Evolutionary conservation across 2,113 vertebrate species (phyloP), one percentile per base, ranked within the genome.

Genomic region (Albula goreensis): DNA sequence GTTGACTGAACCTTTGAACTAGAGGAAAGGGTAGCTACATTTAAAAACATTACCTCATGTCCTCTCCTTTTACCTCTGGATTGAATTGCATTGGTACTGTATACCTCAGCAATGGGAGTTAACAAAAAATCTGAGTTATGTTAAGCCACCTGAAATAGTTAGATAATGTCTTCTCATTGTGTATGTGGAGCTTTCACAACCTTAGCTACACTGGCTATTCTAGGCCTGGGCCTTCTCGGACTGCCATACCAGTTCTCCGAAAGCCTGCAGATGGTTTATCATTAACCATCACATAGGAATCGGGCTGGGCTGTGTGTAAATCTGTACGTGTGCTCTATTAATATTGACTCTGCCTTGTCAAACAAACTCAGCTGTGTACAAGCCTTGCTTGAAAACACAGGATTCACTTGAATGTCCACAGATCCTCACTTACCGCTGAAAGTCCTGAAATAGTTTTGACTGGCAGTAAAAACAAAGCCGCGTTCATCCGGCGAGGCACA

Each of bases 301-400:
- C 8, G 70, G 70, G 70, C 70, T 31, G n/a, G 70, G 70, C n/a
- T n/a, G 70, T 74, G 70, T 74, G 70, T 74, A 74, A 74, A 74
- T 74, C n/a, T 74, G 70, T 74, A 31, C 8, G 70, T 74, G 70
- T 22, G 70, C 70, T 74, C 70, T 31, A 31, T 31, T 74, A 74
- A 74, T 74, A 74, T 74, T 74, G 70, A 74, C 70, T 74, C 11
- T 74, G 70, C 70, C 31, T 74, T 74, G 70, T 74, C 22, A 74
- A 74, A 74, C 70, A 74, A 74, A 74, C 70, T 25, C 5, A 5
- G 4, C 70, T 74, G 70, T 74, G 70, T 74, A 74, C 70, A 74
- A 74, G 70, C n/a, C 70, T 74, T 31, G 70, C 70, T 74, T 74
- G 70, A 74, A 74, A 74, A 74, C 70, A 74, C n/a, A 9, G 70